Evolutionary conservation across 92 coral and sea anemone genomes (phyloP), one percentile per base, ranked within the genome.

Genomic region (Phenganax subtilis): DNA sequence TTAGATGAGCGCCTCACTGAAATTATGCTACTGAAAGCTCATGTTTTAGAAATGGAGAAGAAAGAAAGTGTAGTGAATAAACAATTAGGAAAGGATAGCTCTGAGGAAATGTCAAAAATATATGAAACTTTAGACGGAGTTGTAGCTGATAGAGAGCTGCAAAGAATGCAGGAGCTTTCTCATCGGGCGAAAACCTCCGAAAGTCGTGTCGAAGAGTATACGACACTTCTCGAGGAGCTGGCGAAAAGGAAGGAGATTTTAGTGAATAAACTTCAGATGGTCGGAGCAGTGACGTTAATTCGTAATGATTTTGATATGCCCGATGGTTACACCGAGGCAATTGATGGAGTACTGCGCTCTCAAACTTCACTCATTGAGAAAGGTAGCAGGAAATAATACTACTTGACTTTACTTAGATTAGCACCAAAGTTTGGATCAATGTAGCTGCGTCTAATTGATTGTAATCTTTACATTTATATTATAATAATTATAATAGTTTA

Each of bases 1-100:
- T 85, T 93, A 29, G 80, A 87, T 51, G 89, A 76, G 29, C 86
- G 81, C 4, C 88, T 87, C 66, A 86, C 83, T 6, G 83, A 79
- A 54, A 64, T 79, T 14, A 61, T 79, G 63, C 55, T 79, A 30
- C 74, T 79, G 5, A 47, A 79, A 65, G 83, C 83, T 7, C 73
- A 62, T 16, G 73, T 79, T 63, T 31, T 79, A n/a, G 83, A 62
- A 51, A 0, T 79, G 72, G 30, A 79, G 60, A 63, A 44, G 52
- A 64, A 20, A 62, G n/a, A 73, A 30, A 16, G 44, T 29, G 7
- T 29, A 58, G 59, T 37, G 57, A 62, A 58, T 17, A 29, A 0
- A 10, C 10, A 20, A 3, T 31, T 68, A 29, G 70, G 31, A 64
- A 64, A 29, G 8, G 73, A 28, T 12, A 7, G 53, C 12, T 53